Conservation (phyloP, 2,888 invertebrate genomes). For the Amiota communis region DNA sequence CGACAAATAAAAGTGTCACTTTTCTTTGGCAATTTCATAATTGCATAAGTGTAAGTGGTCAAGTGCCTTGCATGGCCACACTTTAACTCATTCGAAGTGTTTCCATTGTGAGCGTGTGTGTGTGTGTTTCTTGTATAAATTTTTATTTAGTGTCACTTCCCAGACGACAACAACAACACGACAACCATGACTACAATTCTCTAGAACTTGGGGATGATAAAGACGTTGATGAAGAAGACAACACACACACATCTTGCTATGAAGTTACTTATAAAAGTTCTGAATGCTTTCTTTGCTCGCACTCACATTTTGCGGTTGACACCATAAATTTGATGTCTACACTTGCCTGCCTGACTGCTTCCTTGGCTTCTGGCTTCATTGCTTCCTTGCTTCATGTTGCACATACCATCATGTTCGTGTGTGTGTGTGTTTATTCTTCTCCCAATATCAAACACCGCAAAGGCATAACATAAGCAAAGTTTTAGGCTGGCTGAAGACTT, state of each 20-base stretch:
- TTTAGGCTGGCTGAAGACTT: neutral
- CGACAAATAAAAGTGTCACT: slow-evolving; percentile 66
- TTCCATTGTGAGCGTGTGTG: neutral
- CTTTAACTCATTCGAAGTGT: neutral
- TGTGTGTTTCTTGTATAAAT: slow-evolving; percentile 13
- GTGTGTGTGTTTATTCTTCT: neutral
- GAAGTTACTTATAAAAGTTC: slow-evolving; percentile 18
- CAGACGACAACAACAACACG: neutral
- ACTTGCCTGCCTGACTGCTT: neutral
- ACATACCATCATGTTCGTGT: too few species aligned
- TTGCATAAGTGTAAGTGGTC: slow-evolving; percentile 68
- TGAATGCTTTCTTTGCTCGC: neutral
- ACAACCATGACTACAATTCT: neutral
- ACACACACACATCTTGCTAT: neutral
- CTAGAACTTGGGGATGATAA: neutral
- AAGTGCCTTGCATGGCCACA: slow-evolving; percentile 55
- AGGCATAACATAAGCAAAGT: slow-evolving; percentile 15
- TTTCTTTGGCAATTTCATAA: slow-evolving; percentile 67
- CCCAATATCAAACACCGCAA: neutral
- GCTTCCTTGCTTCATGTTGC: too few species aligned
- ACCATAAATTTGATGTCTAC: slow-evolving; percentile 23
- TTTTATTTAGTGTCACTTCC: slow-evolving; percentile 20
- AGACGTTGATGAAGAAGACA: neutral
- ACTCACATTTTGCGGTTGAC: slow-evolving; percentile 24
- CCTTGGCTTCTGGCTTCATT: too few species aligned